A percentile compares a stretch with the other conserved stretches of the same genome.
Evolutionary conservation across 2,113 vertebrate genomes (phyloP).

Genomic region (Leucopsar rothschildi): DNA sequence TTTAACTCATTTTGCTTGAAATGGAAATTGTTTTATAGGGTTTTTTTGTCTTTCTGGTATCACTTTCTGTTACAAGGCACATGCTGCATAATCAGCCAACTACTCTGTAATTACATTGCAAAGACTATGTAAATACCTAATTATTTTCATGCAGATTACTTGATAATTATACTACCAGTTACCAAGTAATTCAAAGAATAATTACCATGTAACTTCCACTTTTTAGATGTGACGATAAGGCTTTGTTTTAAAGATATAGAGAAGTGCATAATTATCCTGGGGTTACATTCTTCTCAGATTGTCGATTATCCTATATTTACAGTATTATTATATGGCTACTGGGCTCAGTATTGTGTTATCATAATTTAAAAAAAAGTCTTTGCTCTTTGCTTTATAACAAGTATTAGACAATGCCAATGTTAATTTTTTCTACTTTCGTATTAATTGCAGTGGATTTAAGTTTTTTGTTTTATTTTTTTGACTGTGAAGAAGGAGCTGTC

Average conservation of each 20-base stretch:
- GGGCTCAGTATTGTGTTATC: constrained; percentile 40
- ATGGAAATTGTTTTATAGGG: constrained; percentile 33
- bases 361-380: constrained; percentile 21
- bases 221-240: constrained; percentile 69
- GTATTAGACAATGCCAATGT: background rate
- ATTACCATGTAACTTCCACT: constrained; percentile 76
- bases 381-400: constrained; percentile 32
- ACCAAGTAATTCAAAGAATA: constrained; percentile 79
- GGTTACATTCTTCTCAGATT: constrained; percentile 63
- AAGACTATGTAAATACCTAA: constrained; percentile 83
- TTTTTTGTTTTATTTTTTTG: background rate
- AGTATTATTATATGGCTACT: constrained; percentile 58
- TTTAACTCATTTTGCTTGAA: constrained; percentile 48
- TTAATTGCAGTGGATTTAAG: background rate
- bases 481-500: background rate
- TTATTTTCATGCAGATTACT: constrained; percentile 85
- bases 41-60: constrained; percentile 70
- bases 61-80: constrained; percentile 75
- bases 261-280: constrained; percentile 71
- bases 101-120: constrained; percentile 79
- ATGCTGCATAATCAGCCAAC: constrained; percentile 73
- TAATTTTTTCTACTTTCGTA: background rate
- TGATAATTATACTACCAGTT: constrained; percentile 82
- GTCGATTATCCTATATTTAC: constrained; percentile 61
- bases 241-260: constrained; percentile 75